Evolutionary conservation across 2,888 invertebrate genomes (phyloP), one percentile per base, ranked within the genome.

Genomic region (Orthosia incerta): DNA sequence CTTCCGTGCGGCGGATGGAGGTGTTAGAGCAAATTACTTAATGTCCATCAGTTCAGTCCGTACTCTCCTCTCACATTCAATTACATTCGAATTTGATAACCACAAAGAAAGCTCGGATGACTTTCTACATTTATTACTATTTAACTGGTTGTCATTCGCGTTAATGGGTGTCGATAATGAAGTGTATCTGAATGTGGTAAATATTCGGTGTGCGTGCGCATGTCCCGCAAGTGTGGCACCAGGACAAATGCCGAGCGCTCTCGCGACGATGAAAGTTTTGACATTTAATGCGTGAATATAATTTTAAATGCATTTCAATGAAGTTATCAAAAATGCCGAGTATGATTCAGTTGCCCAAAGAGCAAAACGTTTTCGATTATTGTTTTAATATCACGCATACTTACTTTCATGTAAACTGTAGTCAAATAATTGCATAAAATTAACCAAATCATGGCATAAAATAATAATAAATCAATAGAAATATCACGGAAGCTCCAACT

Each of bases 221-320:
- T 16, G 64, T 65, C 65, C 65, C 71, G 67, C 76, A 88, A 88
- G 85, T 87, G 82, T 87, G 87, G 84, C 87, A 88, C 82, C 88
- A 71, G 86, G 87, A 80, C 85, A 84, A 46, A 62, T 66, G 39
- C 67, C 74, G 64, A 23, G 65, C 71, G 64, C 71, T 74, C 68
- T 71, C 65, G 70, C 80, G 26, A 39, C 71, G 77, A 82, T 73
- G 88, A 88, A 88, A 83, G 81, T 86, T 87, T 83, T 79, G 73
- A 80, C 79, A 80, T 83, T 86, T 83, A 82, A 82, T 86, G 65
- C 76, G 50, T 73, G 81, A 79, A 63, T 75, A 59, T 53, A 62
- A 79, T 74, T 81, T 76, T 59, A 11, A 66, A 71, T 68, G 39
- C 63, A 63, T 67, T 53, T 45, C 13, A 45, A 26, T 39, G 3